Conservation (phyloP, 2,113 vertebrate species). For the Pipa parva region DNA sequence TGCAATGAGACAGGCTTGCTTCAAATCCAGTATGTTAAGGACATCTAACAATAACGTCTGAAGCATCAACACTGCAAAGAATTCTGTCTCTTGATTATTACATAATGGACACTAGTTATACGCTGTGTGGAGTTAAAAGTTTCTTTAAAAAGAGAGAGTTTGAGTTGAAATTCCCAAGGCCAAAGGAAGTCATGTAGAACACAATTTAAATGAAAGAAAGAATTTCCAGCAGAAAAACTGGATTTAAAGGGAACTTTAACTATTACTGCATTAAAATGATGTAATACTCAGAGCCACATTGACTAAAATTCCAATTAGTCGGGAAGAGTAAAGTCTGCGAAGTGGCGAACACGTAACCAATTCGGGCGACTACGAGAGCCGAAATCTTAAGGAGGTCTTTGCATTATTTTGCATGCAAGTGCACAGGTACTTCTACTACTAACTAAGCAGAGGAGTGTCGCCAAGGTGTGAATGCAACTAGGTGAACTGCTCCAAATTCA, state of each 20-base stretch:
- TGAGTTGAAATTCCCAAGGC: slow-evolving; percentile 13
- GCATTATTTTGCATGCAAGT: too few species aligned
- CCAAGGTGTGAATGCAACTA: too few species aligned
- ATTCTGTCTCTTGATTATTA: slow-evolving; percentile 6
- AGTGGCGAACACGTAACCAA: too few species aligned
- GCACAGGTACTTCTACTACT: too few species aligned
- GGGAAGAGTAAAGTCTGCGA: too few species aligned
- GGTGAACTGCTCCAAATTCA: too few species aligned
- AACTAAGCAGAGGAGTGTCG: too few species aligned
- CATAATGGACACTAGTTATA: slow-evolving; percentile 4
- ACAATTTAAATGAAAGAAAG: not conserved
- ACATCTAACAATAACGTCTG: not conserved
- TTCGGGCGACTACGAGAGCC: too few species aligned
- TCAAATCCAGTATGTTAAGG: not conserved
- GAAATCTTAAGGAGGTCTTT: too few species aligned
- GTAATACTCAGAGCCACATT: too few species aligned
- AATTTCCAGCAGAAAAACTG: slow-evolving; percentile 8
- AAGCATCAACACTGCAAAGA: not conserved
- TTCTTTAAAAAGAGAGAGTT: slow-evolving; percentile 7
- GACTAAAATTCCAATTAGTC: too few species aligned
- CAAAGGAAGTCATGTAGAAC: slow-evolving; percentile 4
- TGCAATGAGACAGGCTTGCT: not conserved
- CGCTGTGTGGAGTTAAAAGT: not conserved
- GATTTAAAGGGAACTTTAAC: slow-evolving; percentile 10
- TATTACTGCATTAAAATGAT: slow-evolving; percentile 13